These are phyloP conservation scores for Zaprionus bogoriensis DNA, from an alignment of 2,888 invertebrate genomes.

Conservation along the genomic window DNA sequence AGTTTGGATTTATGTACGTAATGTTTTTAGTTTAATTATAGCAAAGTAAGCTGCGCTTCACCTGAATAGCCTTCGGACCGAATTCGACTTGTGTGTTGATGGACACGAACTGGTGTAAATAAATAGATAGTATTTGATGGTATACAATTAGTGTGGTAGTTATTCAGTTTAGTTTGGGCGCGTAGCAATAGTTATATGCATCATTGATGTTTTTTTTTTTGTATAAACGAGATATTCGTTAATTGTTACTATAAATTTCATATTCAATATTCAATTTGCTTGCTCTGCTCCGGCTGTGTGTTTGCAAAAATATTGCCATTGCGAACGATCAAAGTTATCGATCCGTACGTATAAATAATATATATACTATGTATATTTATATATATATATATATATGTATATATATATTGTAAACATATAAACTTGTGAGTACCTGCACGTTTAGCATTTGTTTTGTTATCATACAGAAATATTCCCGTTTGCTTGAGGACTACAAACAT, in stretches of 20 bases:
- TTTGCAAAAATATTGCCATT: constrained; percentile 65
- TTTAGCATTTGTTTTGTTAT: constrained; percentile 18
- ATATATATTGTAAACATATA: too few relatives aligned
- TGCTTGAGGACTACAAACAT: neutral
- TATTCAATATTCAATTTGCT: constrained; percentile 23
- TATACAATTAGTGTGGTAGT: constrained; percentile 64
- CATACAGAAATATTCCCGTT: neutral
- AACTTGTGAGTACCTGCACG: constrained; percentile 58
- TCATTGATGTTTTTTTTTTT: constrained; percentile 12
- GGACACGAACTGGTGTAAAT: constrained; percentile 13
- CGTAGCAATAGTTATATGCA: constrained; percentile 63
- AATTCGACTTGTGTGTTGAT: constrained; percentile 19
- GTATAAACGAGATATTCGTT: constrained; percentile 38
- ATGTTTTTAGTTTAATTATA: constrained; percentile 12
- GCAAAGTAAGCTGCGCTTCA: constrained; percentile 44
- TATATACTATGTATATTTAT: constrained; percentile 30
- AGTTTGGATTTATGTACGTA: constrained; percentile 12
- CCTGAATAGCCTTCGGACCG: constrained; percentile 33
- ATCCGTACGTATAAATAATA: constrained; percentile 21
- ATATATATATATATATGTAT: constrained; percentile 32
- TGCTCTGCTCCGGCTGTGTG: constrained; percentile 29
- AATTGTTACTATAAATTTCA: constrained; percentile 45
- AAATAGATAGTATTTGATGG: constrained; percentile 55
- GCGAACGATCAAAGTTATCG: constrained; percentile 36
- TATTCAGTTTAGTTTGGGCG: constrained; percentile 52